Evolutionary conservation across 2,888 invertebrate genomes (phyloP), one percentile per base, ranked within the genome.

Genomic region (Tromatobia lineatoria): DNA sequence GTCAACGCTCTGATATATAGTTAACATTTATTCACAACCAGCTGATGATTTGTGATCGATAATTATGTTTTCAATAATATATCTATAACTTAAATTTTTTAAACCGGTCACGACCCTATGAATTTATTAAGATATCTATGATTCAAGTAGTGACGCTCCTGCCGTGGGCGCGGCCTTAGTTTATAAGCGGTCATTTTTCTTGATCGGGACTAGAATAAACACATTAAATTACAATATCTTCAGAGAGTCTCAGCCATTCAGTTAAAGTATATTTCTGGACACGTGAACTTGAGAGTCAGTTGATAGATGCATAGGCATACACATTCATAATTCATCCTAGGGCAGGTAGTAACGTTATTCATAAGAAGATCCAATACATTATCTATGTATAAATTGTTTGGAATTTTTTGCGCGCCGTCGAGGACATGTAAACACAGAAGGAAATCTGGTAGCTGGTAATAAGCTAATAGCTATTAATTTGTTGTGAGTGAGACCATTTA

Each of bases 1-100:
- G 82, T 78, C 84, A 83, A 85, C 52, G 73, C 29, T 77, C 73
- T 34, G 70, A 78, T 79, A 75, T 71, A 88, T 88, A 83, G 75
- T 91, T 90, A 91, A 91, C 90, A 90, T 89, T 91, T 90, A 92
- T 86, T 92, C 91, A 92, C 91, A 92, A 92, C 91, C 91, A 91
- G 89, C 89, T 91, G 90, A 92, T 92, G 91, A 91, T 90, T 91
- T 91, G 88, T 90, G 90, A 89, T 89, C 85, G 87, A 82, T 80
- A 84, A 84, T 76, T 83, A 81, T 74, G 59, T 42, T 74, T 66
- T 73, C 67, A 50, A 66, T 57, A 59, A 76, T n/a, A 34, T 57
- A 64, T 79, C 25, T 73, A 61, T 69, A 80, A 66, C 59, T 23
- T 59, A 18, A 47, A 23, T 61, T 38, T 38, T 38, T 38, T 38